phyloP scores from a whole-genome alignment of 2,797 vertebrate genomes.

The Dicrostonyx torquatus region DNA sequence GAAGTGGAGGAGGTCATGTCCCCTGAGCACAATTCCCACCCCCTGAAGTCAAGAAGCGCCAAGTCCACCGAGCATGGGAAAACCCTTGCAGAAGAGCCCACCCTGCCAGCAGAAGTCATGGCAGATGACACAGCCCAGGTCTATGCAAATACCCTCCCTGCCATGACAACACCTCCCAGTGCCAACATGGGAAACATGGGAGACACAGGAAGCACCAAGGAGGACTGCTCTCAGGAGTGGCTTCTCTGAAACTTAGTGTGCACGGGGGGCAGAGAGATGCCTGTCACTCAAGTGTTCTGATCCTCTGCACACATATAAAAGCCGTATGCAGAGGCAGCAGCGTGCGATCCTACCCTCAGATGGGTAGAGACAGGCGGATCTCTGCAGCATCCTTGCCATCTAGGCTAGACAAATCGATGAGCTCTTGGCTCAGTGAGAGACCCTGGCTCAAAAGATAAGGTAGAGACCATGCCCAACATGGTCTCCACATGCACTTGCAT shows the following conservation, averaged over 20 bases:
- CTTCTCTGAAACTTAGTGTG: not conserved
- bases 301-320: not conserved
- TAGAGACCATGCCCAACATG: not conserved
- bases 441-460: not conserved
- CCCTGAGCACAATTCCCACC: not conserved
- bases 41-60: not conserved
- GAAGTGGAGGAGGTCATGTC: not conserved
- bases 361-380: not conserved
- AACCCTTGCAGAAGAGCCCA: not conserved
- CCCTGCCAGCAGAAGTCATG: not conserved
- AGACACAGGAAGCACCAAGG: slow-evolving; percentile 19
- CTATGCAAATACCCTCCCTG: not conserved
- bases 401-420: not conserved
- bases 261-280: not conserved
- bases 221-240: not conserved
- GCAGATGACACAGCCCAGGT: not conserved
- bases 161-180: not conserved
- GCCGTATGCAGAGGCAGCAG: accelerated
- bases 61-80: not conserved
- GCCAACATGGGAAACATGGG: slow-evolving; percentile 37
- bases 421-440: not conserved
- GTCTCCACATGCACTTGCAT: not conserved
- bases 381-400: not conserved
- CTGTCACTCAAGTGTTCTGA: not conserved
- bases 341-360: not conserved